A percentile compares a stretch with the other conserved stretches of the same genome.
These are phyloP conservation scores for Atherinosoma microstoma DNA, from an alignment of 2,797 vertebrate species.

Conservation along the genomic window DNA sequence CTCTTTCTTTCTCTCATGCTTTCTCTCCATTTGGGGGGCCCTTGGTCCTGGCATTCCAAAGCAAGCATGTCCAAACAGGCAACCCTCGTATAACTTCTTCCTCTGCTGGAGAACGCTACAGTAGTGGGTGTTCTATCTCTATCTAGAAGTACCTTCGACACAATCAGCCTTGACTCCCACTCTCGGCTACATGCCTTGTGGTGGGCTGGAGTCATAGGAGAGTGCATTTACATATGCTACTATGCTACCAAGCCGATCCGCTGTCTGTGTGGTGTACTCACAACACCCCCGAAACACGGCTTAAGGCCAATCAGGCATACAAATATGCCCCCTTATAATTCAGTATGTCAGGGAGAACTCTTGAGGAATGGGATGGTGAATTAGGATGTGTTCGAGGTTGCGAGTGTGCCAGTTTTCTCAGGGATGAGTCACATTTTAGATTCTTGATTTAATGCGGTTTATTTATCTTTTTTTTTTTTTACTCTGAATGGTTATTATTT, in stretches of 20 bases:
- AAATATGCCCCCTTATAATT: conserved; percentile 83
- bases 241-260: conserved; percentile 74
- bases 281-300: conserved; percentile 80
- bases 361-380: conserved; percentile 83
- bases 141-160: conserved; percentile 80
- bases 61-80: conserved; percentile 78
- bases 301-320: conserved; percentile 80
- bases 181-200: conserved; percentile 82
- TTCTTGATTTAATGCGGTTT: conserved; percentile 71
- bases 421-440: conserved; percentile 77
- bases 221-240: conserved; percentile 82
- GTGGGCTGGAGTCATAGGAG: conserved; percentile 82
- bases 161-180: conserved; percentile 83
- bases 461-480: conserved; percentile 51
- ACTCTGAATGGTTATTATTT: conserved; percentile 56
- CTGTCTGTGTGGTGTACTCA: conserved; percentile 80
- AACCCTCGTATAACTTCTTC: conserved; percentile 73
- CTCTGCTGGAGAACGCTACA: conserved; percentile 65
- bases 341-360: conserved; percentile 84
- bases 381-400: conserved; percentile 82
- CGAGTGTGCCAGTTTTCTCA: conserved; percentile 78
- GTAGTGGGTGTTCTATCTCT: conserved; percentile 81
- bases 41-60: conserved; percentile 77
- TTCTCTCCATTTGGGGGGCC: conserved; percentile 56
- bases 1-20: conserved; percentile 34